Base-by-base conservation (phyloP, 2,888 invertebrate species). In the Meiosimyza platycephala region DNA sequence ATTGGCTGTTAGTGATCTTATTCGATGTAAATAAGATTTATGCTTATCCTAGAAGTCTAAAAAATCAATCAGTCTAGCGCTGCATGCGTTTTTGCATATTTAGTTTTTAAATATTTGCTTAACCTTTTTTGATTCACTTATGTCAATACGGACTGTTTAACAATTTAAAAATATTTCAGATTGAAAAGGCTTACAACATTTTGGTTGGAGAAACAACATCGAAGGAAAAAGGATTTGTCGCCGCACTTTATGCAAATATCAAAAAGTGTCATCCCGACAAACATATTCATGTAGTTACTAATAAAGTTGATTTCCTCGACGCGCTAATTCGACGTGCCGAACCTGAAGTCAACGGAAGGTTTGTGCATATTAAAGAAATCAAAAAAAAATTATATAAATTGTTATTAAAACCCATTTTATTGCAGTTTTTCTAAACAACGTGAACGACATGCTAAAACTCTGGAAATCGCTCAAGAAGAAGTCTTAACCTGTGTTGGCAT, bases 391-490 rank as follows among this genome's bases (percentile, higher is more conserved):
- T 12, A 16, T 48, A 22, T 16, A 67, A 12, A 9, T 59, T 22
- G 72, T 76, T 74, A 55, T 72, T 64, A 18, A 52, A 54, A 67
- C 57, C 22, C 63, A 48, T 62, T 64, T 59, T 65, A 51, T 55
- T 50, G 73, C n/a, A 88, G 86, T 78, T 86, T 85, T 80, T 87
- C 84, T 48, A 93, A 94, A 84, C 92, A 94, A 79, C 90, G 97
- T 75, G 97, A 97, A 86, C 90, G 97, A 72, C 97, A 98, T 86
- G 97, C 97, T 9, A 97, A 97, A 88, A 97, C 97, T n/a, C 88
- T 98, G 80, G 97, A 97, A 89, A 96, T 97, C 78, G 97, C 97
- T 79, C 97, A 98, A 88, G 97, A 97, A 88, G 97, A 98, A 89
- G 97, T 98, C 72, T 89, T 98, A 77, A 97, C 96, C 12, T 98